phyloP scores from a whole-genome alignment of 2,888 invertebrate species.

The Clunio marinus region DNA sequence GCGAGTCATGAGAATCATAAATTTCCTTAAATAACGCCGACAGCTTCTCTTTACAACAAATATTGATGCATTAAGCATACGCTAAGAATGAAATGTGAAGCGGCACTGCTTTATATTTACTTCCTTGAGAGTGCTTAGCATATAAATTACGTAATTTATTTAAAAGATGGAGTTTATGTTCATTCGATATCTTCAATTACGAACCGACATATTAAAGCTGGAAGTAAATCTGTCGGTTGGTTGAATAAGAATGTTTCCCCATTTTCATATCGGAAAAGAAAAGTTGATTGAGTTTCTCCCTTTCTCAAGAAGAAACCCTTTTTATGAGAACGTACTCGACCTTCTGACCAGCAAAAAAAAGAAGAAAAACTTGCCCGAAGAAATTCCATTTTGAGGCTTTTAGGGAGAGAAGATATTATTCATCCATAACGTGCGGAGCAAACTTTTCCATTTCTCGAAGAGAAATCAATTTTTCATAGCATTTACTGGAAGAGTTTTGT shows the following conservation, averaged over 20 bases:
- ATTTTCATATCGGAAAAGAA: neutral
- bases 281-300: slow-evolving; percentile 18
- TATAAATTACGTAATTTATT: slow-evolving; percentile 27
- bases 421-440: neutral
- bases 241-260: neutral
- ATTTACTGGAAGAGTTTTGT: neutral
- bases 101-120: slow-evolving; percentile 13
- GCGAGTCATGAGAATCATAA: too few species aligned
- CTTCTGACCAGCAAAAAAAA: slow-evolving; percentile 8
- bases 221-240: neutral
- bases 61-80: neutral
- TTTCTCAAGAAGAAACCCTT: neutral
- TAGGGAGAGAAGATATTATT: slow-evolving; percentile 3
- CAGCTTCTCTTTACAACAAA: neutral
- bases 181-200: slow-evolving; percentile 19
- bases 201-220: slow-evolving; percentile 7
- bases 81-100: neutral
- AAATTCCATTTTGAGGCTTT: neutral
- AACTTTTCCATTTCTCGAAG: slow-evolving; percentile 6
- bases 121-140: neutral
- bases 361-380: slow-evolving; percentile 11
- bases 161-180: neutral
- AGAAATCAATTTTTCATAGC: neutral
- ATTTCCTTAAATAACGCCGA: neutral
- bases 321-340: too few species aligned